These are phyloP conservation scores for Contarinia nasturtii DNA, from an alignment of 1,140 invertebrate genomes.

Conservation along the genomic window DNA sequence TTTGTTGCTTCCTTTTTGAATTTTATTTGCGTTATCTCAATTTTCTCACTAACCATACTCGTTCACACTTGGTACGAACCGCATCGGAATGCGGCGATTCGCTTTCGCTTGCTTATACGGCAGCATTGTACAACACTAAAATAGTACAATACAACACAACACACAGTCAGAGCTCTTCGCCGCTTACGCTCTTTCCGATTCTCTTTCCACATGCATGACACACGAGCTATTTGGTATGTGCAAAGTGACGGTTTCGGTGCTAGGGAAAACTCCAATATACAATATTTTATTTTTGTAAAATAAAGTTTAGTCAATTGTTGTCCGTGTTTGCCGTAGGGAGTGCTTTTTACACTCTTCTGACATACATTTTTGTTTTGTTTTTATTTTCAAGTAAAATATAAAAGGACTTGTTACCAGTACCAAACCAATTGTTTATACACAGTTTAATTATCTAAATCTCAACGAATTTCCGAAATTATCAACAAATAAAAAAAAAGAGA, in stretches of 20 bases:
- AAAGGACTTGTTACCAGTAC: neutral
- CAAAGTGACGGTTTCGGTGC: conserved; percentile 3
- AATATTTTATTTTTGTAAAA: conserved; percentile 17
- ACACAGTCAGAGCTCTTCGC: neutral
- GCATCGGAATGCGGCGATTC: no score
- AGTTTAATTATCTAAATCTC: neutral
- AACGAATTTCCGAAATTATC: neutral
- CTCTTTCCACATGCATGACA: neutral
- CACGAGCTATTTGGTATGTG: neutral
- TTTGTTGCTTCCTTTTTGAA: no score
- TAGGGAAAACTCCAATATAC: conserved; percentile 15
- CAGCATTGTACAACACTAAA: no score
- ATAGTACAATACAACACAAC: neutral
- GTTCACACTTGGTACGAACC: no score
- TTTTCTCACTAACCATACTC: no score
- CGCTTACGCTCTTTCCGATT: neutral
- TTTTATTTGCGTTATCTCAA: no score
- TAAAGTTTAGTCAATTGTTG: conserved; percentile 21
- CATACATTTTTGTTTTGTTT: neutral
- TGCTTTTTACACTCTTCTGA: conserved; percentile 13
- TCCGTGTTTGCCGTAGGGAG: conserved; percentile 25
- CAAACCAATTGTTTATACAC: neutral
- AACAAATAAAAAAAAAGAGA: neutral
- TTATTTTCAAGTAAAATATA: neutral
- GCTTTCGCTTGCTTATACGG: no score